Percentiles rank a stretch among this genome's conserved stretches.
Conservation (phyloP, 2,888 invertebrate genomes). For the Epistrophe eligans region DNA sequence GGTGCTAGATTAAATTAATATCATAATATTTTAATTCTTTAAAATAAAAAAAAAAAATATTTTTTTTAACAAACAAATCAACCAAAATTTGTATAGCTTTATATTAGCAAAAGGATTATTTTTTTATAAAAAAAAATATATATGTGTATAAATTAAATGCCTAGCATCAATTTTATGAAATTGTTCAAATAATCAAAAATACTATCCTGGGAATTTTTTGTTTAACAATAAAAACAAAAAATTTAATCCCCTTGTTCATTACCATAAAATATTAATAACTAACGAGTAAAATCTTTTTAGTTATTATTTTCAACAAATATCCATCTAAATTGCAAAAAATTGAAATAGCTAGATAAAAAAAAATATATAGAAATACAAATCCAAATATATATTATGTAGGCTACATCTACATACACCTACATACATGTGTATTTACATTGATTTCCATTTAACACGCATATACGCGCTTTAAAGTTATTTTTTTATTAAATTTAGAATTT, state of each 20-base stretch:
- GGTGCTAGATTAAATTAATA: too few relatives aligned
- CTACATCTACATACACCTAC: too few relatives aligned
- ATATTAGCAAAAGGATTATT: not conserved
- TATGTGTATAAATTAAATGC: too few relatives aligned
- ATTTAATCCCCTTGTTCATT: not conserved
- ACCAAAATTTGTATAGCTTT: too few relatives aligned
- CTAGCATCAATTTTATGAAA: not conserved
- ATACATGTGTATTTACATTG: not conserved
- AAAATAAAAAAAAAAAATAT: too few relatives aligned
- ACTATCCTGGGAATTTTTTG: not conserved
- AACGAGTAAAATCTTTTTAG: not conserved
- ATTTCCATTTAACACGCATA: slow-evolving; percentile 20
- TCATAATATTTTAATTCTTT: too few relatives aligned
- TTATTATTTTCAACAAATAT: not conserved
- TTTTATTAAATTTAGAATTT: not conserved
- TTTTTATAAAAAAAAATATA: not conserved
- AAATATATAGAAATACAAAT: not conserved
- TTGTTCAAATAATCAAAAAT: not conserved
- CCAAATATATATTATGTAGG: not conserved
- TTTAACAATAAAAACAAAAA: not conserved
- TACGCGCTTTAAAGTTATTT: slow-evolving; percentile 9
- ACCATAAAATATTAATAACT: not conserved
- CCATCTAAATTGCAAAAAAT: not conserved
- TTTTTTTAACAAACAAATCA: too few relatives aligned
- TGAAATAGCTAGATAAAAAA: not conserved